Evolutionary conservation across 2,113 vertebrate genomes (phyloP).

Genomic region (Strix uralensis): DNA sequence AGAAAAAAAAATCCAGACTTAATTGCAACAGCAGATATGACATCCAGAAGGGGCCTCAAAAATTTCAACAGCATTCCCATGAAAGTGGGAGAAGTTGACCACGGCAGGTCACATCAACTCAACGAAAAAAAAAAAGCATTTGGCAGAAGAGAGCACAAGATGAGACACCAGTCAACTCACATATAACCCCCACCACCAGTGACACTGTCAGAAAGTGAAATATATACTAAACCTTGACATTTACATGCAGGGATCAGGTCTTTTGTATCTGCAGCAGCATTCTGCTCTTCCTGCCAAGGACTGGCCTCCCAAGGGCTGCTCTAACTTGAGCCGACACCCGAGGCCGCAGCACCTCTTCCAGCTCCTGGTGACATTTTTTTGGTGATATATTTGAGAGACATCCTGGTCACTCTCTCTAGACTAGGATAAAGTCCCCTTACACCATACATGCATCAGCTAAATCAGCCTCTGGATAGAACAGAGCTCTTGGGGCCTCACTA

Average conservation of each 20-base stretch:
- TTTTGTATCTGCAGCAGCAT: background rate
- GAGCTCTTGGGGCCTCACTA: background rate
- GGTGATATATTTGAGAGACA: background rate
- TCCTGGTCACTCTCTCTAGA: background rate
- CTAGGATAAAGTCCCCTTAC: background rate
- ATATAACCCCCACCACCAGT: background rate
- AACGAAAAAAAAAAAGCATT: background rate
- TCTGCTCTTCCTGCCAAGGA: background rate
- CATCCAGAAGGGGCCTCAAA: background rate
- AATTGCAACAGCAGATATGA: background rate
- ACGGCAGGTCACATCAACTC: background rate
- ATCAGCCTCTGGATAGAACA: background rate
- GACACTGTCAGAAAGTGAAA: background rate
- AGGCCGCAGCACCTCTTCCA: background rate
- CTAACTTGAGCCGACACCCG: background rate
- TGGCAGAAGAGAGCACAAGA: background rate
- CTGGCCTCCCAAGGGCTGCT: background rate
- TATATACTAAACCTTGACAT: background rate
- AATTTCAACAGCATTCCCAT: background rate
- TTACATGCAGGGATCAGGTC: background rate
- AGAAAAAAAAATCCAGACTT: background rate
- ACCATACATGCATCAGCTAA: background rate
- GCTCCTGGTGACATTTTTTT: background rate
- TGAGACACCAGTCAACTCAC: background rate
- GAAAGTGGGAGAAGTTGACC: background rate